Evolutionary conservation across 1,140 invertebrate species (phyloP).

Genomic region (Drosophila kurseongensis): DNA sequence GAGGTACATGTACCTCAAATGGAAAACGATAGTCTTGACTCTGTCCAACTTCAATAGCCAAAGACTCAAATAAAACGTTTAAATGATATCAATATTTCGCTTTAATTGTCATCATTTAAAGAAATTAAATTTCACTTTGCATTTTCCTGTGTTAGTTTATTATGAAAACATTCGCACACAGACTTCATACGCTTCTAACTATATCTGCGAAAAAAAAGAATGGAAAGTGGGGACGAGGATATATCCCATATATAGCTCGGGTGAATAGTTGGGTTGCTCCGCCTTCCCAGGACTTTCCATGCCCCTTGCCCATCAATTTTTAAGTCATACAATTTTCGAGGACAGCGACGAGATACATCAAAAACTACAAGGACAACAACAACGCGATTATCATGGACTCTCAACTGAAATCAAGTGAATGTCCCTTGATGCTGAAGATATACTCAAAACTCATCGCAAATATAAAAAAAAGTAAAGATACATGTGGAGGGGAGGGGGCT

Average conservation of each 20-base stretch:
- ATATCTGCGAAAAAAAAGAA: background rate
- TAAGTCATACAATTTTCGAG: constrained; percentile 76
- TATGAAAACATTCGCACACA: constrained; percentile 17
- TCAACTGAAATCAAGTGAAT: constrained; percentile 80
- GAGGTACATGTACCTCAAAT: too few species aligned
- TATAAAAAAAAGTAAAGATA: constrained; percentile 11
- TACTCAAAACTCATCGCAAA: constrained; percentile 56
- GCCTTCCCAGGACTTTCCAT: constrained; percentile 38
- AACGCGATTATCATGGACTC: constrained; percentile 65
- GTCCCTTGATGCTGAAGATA: constrained; percentile 73
- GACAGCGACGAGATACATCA: constrained; percentile 24
- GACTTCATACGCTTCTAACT: background rate
- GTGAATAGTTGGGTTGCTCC: constrained; percentile 14
- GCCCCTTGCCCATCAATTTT: constrained; percentile 51
- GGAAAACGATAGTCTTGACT: background rate
- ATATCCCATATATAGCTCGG: background rate
- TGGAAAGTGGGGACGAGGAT: background rate
- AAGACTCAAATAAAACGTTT: constrained; percentile 29
- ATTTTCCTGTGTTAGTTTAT: constrained; percentile 69
- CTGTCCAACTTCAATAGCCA: background rate
- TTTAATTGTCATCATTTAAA: constrained; percentile 80
- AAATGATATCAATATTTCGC: constrained; percentile 71
- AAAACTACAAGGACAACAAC: constrained; percentile 13
- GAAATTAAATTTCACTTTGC: constrained; percentile 72
- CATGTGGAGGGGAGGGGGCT: background rate